These are phyloP conservation scores for Zoroaster sp. DNA, from an alignment of 53 echinoderm and acorn worm species.

Conservation along the genomic window DNA sequence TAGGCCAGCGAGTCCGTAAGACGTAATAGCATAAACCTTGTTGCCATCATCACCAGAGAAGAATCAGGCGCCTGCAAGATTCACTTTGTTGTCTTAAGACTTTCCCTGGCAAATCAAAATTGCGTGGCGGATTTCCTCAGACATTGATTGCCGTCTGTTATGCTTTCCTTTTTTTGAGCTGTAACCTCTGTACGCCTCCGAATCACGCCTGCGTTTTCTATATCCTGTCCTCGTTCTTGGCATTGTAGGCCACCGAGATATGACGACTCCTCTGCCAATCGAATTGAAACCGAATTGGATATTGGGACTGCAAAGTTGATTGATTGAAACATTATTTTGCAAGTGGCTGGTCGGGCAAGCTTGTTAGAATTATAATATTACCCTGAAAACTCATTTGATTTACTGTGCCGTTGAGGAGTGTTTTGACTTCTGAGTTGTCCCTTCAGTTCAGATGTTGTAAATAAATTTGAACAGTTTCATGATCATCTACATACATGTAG, in stretches of 20 bases:
- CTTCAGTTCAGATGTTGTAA: too few relatives aligned
- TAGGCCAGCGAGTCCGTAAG: neutral
- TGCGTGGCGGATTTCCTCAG: neutral
- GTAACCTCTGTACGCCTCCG: neutral
- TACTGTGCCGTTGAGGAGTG: too few relatives aligned
- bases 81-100: slow-evolving; percentile 9
- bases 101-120: neutral
- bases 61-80: slow-evolving; percentile 1
- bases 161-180: neutral
- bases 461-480: too few relatives aligned
- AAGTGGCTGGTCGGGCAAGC: neutral
- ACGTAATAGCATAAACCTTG: neutral
- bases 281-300: neutral
- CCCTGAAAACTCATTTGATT: too few relatives aligned
- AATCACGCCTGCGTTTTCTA: neutral
- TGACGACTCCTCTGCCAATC: neutral
- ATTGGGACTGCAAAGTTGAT: neutral
- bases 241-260: neutral
- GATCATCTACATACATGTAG: too few relatives aligned
- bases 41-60: neutral
- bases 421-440: too few relatives aligned
- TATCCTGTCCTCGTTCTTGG: too few relatives aligned
- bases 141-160: neutral
- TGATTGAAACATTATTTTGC: neutral
- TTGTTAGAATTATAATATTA: too few relatives aligned